A percentile compares a stretch with the other conserved stretches of the same genome.
phyloP scores from a whole-genome alignment of 1,140 invertebrate species.

The Leguminivora glycinivorella region DNA sequence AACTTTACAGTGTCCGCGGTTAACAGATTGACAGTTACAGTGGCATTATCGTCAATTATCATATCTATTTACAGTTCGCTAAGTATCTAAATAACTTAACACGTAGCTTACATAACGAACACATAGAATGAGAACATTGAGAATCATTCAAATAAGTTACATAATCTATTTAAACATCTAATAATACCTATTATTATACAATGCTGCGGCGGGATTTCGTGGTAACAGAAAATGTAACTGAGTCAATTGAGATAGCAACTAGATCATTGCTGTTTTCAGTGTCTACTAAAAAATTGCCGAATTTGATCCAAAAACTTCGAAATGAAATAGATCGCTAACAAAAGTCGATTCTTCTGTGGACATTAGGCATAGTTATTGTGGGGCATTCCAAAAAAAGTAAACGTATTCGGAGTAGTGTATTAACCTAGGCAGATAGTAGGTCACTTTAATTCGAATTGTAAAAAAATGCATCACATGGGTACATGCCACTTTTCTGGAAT shows the following conservation, averaged over 20 bases:
- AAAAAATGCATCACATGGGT: too few species aligned
- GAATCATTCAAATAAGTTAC: constrained; percentile 26
- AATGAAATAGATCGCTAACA: too few species aligned
- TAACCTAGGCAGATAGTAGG: too few species aligned
- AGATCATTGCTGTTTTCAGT: background rate
- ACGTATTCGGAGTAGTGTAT: too few species aligned
- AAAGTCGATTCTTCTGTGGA: too few species aligned
- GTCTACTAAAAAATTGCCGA: background rate
- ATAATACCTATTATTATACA: constrained; percentile 22
- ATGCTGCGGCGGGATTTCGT: background rate
- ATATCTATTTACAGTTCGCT: constrained; percentile 54
- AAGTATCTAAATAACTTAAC: constrained; percentile 53
- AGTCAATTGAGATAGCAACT: background rate
- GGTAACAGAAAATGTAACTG: background rate
- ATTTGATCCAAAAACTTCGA: background rate
- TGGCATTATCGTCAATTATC: constrained; percentile 41
- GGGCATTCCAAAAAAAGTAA: too few species aligned
- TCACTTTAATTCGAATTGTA: too few species aligned
- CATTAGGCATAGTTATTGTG: too few species aligned
- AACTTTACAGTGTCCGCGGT: constrained; percentile 18
- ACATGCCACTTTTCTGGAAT: too few species aligned
- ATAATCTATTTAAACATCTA: constrained; percentile 35
- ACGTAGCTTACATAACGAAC: constrained; percentile 34
- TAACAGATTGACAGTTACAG: constrained; percentile 32
- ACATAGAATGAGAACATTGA: constrained; percentile 25